Conservation (phyloP, 37 sponge, comb jelly and placozoan genomes). For the Eunapius fragilis region DNA sequence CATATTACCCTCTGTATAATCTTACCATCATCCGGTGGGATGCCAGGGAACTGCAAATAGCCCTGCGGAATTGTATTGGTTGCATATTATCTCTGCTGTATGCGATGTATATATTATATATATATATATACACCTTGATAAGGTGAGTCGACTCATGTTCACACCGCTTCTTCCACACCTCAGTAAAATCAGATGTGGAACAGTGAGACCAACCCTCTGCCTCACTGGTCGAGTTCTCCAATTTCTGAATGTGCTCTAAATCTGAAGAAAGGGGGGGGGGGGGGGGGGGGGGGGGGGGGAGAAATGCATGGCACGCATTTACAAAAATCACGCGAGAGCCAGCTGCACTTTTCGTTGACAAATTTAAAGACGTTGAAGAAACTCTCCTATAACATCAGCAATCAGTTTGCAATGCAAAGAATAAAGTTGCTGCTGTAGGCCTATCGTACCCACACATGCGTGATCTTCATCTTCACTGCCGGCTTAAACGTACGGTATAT, state of each 20-base stretch:
- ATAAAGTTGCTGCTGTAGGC: no score
- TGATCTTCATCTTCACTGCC: no score
- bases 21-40: slow-evolving; percentile 35
- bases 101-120: neutral
- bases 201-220: slow-evolving; percentile 54
- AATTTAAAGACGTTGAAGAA: no score
- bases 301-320: no score
- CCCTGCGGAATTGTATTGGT: slow-evolving; percentile 29
- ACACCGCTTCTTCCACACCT: slow-evolving; percentile 56
- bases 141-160: slow-evolving; percentile 37
- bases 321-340: no score
- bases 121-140: slow-evolving; percentile 27
- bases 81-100: neutral
- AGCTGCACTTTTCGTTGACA: no score
- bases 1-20: no score
- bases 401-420: no score
- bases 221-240: slow-evolving; percentile 13
- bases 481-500: no score
- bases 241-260: slow-evolving; percentile 21
- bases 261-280: slow-evolving; percentile 13
- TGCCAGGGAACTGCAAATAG: slow-evolving; percentile 55
- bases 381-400: no score
- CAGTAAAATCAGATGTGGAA: slow-evolving; percentile 15
- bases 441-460: no score
- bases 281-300: no score